A percentile compares a stretch with the other conserved stretches of the same genome.
Conservation (phyloP, 2,113 vertebrate genomes). For the Albula goreensis region DNA sequence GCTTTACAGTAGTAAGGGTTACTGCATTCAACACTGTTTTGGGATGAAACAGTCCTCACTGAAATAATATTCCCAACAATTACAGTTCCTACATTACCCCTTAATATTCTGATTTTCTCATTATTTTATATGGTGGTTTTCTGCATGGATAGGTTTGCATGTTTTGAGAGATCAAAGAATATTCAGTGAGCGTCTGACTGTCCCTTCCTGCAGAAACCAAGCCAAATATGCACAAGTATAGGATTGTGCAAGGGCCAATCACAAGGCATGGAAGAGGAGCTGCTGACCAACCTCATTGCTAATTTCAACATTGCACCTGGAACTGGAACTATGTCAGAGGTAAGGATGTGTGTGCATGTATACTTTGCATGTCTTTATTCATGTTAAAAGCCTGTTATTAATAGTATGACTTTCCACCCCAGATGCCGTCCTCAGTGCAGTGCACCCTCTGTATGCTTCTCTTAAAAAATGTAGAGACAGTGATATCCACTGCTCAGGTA, state of each 20-base stretch:
- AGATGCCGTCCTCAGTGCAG: slow-evolving; percentile 35
- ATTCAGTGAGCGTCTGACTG: background rate
- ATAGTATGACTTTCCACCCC: slow-evolving; percentile 12
- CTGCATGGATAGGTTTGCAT: too few species aligned
- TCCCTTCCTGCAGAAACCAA: slow-evolving; percentile 17
- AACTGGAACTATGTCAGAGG: slow-evolving; percentile 37
- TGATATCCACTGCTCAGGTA: slow-evolving; percentile 68
- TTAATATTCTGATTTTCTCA: too few species aligned
- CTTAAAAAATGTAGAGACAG: slow-evolving; percentile 53
- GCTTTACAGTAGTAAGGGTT: too few species aligned
- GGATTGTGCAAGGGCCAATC: slow-evolving; percentile 63
- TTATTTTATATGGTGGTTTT: too few species aligned
- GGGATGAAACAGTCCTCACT: too few species aligned
- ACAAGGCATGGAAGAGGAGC: background rate
- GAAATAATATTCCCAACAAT: too few species aligned
- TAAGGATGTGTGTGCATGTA: slow-evolving; percentile 23
- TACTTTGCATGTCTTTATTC: background rate
- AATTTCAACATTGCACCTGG: slow-evolving; percentile 35
- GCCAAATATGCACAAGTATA: slow-evolving; percentile 63
- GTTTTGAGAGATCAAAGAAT: too few species aligned
- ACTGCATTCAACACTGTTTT: too few species aligned
- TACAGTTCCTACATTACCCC: too few species aligned
- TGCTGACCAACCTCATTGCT: slow-evolving; percentile 45
- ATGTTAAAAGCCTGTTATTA: too few species aligned
- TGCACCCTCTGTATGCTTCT: slow-evolving; percentile 64